Evolutionary conservation across 2,797 vertebrate species (phyloP), one percentile per base, ranked within the genome.

Genomic region (Micromesistius poutassou): DNA sequence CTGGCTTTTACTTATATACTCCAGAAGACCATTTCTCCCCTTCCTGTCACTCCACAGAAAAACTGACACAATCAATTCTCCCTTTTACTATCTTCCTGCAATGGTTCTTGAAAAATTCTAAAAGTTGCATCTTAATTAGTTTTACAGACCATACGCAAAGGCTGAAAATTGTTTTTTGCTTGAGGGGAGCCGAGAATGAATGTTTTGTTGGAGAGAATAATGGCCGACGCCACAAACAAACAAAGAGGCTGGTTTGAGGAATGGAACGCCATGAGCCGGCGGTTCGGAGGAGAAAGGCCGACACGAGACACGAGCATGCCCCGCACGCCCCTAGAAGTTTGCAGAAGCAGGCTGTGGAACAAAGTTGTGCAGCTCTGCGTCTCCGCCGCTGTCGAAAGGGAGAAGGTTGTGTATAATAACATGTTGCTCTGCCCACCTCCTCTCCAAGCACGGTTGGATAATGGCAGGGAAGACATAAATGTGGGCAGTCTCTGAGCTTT

Each of bases 401-500:
- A 79, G 84, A 71, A 79, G 83, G 22, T 74, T 82, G 81, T 50
- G 74, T 77, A 84, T 81, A 84, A 87, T 66, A 72, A 2, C 74
- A 19, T 83, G 71, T 84, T 38, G 25, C 81, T 83, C 81, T 76
- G 62, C 85, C 75, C 75, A 76, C 84, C 83, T 89, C 82, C 71
- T 78, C 79, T 82, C 62, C 16, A 86, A 84, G 55, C 78, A 30
- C 80, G 30, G 76, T 81, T 80, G 33, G 74, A 87, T 87, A 89
- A 89, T 82, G 83, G 84, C 82, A 77, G 79, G 72, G 78, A 82
- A 90, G 83, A 84, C 84, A 85, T 88, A 84, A 89, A 89, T 91
- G 92, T 93, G 86, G 89, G 91, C 82, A 88, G 89, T 86, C 89
- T 90, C 76, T 76, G 31, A 86, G 89, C 90, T 91, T 92, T 92